Evolutionary conservation across 2,797 vertebrate species (phyloP).

Genomic region (Hippopotamyrus pictus): DNA sequence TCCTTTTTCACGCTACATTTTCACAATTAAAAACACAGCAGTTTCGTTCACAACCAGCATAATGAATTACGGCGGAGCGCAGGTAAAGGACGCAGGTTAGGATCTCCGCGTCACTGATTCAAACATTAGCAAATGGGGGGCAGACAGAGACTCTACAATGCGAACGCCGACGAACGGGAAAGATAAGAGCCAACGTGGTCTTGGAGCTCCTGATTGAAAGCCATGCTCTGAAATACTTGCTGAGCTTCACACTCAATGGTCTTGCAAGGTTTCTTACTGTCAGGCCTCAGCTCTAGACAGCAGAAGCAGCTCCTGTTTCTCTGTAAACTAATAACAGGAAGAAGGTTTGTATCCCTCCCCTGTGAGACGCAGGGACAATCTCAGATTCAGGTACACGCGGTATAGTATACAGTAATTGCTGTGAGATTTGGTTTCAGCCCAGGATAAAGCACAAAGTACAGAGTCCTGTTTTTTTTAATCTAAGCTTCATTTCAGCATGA

Average conservation of each 20-base stretch:
- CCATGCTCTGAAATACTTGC: neutral
- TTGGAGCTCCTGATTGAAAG: neutral
- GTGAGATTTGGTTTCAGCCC: conserved; percentile 4
- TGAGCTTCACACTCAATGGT: neutral
- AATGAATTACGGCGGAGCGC: neutral
- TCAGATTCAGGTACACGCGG: neutral
- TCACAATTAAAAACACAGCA: neutral
- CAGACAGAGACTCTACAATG: neutral
- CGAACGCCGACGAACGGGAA: neutral
- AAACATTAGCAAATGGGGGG: neutral
- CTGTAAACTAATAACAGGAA: neutral
- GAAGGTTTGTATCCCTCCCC: neutral
- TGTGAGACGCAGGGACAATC: conserved; percentile 1
- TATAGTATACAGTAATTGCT: neutral
- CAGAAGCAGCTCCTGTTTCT: neutral
- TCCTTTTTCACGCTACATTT: neutral
- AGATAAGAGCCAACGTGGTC: neutral
- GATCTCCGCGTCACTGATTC: neutral
- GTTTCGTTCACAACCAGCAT: neutral
- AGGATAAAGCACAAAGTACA: neutral
- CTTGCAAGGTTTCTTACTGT: neutral
- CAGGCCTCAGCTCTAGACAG: neutral
- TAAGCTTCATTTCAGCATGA: neutral
- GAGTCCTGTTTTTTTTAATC: neutral
- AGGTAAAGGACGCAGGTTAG: neutral